Evolutionary conservation across 1,140 invertebrate genomes (phyloP), one percentile per base, ranked within the genome.

Genomic region (Drosophila carrolli): DNA sequence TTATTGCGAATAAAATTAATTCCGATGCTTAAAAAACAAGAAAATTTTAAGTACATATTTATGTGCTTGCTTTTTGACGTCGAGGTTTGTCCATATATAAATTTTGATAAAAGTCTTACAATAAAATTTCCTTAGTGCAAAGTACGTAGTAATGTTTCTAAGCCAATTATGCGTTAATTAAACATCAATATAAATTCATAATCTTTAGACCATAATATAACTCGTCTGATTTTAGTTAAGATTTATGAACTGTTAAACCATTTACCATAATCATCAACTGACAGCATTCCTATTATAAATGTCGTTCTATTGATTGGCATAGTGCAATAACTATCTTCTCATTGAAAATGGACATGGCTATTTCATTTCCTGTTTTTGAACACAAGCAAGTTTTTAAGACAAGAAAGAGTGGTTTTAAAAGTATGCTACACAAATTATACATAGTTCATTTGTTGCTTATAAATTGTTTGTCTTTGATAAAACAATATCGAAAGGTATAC

Each of bases 41-140:
- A 32, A 54, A 66, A 51, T 23, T 11, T 11, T 66, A 68, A 68
- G 44, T 53, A 68, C 32, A 51, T 19, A 23, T 38, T 14, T 62
- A 43, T 43, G 16, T 14, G 19, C 9, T 9, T 29, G 32, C 35
- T 16, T 38, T 44, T 44, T 29, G 37, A 51, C 29, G 29, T 44
- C 23, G 10, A 43, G 23, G 29, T 53, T 37, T 11, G 7, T 14
- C 35, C 5, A 38, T 47, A 29, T 19, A 41, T 67, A 10, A 48
- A 41, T 32, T 37, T 32, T 32, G 23, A 43, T 19, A 29, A 8
- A 10, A 3, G 44, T 38, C 29, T 27, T 32, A 16, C 37, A 40
- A 65, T 35, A 29, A 2, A 5, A 27, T 19, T 35, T 32, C 7
- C 13, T 19, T 16, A 40, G 23, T 65, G 14, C 57, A 48, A 60